Evolutionary conservation across 2,797 vertebrate genomes (phyloP), one percentile per base, ranked within the genome.

Genomic region (Molossus alvarezi): DNA sequence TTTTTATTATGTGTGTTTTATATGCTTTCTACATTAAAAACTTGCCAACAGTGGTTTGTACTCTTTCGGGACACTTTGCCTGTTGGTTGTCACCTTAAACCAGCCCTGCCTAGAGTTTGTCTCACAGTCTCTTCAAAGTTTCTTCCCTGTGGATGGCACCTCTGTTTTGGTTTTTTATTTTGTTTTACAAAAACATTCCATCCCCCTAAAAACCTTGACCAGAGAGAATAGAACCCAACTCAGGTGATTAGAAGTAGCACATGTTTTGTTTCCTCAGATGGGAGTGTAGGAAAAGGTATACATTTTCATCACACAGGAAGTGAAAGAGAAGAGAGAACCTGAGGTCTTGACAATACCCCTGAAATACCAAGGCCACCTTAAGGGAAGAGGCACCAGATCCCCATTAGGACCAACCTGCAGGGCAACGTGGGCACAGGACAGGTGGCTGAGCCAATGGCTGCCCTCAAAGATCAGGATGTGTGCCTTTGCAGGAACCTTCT

Each of bases 11-110:
- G 27, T 41, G 58, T 82, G 37, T 64, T 82, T 64, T 82, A 64
- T 45, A 82, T 64, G 27, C 58, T 82, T 64, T 64, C 58, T 48
- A 64, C 60, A 82, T 82, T 82, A 82, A 82, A 62, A 64, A 29
- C 41, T 64, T 48, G 41, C 80, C 14, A 21, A 14, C 18, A n/a
- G 25, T 41, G 18, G 2, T 9, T 23, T 29, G 1, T 45, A 45
- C 27, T 76, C 45, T 1, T 2, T 9, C 5, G 14, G n/a, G 14
- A 76, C 6, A 23, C 9, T 69, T 67, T 58, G n/a, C 73, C 60
- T 62, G 25, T 53, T 37, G n/a, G 29, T 4, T 79, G 29, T 69
- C 72, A 58, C 33, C 55, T 45, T 21, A 33, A 55, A 23, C n/a
- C 45, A 33, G 65, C 27, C 11, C 15, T 10, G 15, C 60, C 81